Conservation (phyloP, 1,140 invertebrate species). For the Drosophila melanica region DNA sequence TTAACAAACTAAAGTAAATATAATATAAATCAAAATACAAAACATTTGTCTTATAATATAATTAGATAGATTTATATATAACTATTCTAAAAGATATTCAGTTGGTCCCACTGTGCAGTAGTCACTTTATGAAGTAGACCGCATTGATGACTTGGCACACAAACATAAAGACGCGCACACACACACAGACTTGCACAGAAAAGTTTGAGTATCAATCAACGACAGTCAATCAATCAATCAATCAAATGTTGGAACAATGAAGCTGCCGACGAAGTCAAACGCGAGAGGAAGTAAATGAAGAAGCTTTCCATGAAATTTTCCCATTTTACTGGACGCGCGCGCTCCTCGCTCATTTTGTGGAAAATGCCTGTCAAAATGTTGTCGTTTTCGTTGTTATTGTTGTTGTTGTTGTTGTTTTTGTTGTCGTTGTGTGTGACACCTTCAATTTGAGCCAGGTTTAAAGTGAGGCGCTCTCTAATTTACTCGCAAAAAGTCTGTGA, state of each 20-base stretch:
- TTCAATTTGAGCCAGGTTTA: conserved; percentile 8
- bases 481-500: background rate
- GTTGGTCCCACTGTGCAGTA: conserved; percentile 33
- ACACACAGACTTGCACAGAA: conserved; percentile 15
- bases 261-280: conserved; percentile 20
- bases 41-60: no score
- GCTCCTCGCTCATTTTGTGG: background rate
- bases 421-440: conserved; percentile 4
- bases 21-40: no score
- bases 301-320: conserved; percentile 24
- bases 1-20: no score
- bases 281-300: conserved; percentile 13
- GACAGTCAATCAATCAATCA: conserved; percentile 65
- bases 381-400: background rate
- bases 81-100: background rate
- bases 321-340: conserved; percentile 7
- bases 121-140: conserved; percentile 44
- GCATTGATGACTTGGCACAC: conserved; percentile 43
- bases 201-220: conserved; percentile 65
- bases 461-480: background rate
- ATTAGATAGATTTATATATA: no score
- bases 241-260: conserved; percentile 55
- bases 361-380: conserved; percentile 20
- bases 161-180: conserved; percentile 9
- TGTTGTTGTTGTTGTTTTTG: background rate